A percentile compares a stretch with the other conserved stretches of the same genome.
Conservation (phyloP, 2,113 vertebrate genomes). For the Monarcha castaneiventris region DNA sequence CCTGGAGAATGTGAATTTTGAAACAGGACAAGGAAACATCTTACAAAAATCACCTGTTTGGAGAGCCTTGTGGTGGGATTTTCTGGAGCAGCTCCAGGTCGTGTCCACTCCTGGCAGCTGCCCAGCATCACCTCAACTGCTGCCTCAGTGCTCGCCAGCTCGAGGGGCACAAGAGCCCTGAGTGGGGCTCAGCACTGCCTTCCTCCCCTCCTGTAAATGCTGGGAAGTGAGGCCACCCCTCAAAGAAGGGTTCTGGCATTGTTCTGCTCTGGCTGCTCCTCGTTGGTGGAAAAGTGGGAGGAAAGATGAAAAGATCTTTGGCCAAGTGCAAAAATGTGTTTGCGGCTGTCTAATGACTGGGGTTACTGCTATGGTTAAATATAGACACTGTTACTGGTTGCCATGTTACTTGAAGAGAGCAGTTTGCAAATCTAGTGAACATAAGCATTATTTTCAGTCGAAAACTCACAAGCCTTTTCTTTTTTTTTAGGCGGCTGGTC, state of each 20-base stretch:
- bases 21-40: neutral
- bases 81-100: neutral
- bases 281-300: fast-evolving
- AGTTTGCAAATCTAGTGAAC: neutral
- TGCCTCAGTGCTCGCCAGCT: fast-evolving
- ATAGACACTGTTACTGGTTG: neutral
- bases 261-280: neutral
- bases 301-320: neutral
- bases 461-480: neutral
- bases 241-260: neutral
- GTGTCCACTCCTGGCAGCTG: neutral
- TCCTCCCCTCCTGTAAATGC: neutral
- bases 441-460: neutral
- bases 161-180: fast-evolving
- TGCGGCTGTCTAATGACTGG: fast-evolving
- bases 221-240: too few relatives aligned
- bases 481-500: neutral
- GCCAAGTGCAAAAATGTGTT: neutral
- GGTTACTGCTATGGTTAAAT: neutral
- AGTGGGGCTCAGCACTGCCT: neutral
- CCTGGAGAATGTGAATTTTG: neutral
- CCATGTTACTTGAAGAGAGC: neutral
- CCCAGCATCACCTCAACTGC: neutral
- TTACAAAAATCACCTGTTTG: neutral
- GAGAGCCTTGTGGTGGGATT: neutral